Conservation (phyloP, 1,140 invertebrate species). For the Andrena cerasifolii region DNA sequence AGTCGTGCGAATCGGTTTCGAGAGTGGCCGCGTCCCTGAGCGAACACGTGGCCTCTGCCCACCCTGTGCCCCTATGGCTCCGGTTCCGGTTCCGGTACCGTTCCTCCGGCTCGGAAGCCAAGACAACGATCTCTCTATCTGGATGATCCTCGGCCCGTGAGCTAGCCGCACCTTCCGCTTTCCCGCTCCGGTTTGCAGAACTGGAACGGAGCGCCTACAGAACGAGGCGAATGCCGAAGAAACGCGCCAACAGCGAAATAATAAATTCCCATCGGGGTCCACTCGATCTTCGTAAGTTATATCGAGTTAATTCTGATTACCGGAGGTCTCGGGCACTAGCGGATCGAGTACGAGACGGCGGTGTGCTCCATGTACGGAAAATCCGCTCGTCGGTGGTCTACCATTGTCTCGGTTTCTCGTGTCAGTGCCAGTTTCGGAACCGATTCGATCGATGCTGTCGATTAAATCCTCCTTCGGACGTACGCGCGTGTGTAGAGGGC, state of each 20-base stretch:
- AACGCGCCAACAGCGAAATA: neutral
- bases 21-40: slow-evolving; percentile 52
- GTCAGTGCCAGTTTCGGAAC: slow-evolving; percentile 61
- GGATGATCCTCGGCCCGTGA: too few relatives aligned
- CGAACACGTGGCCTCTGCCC: slow-evolving; percentile 35
- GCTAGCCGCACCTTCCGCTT: neutral
- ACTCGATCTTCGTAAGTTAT: slow-evolving; percentile 13
- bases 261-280: slow-evolving; percentile 20
- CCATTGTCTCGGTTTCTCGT: slow-evolving; percentile 64
- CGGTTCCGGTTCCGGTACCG: slow-evolving; percentile 19
- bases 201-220: neutral
- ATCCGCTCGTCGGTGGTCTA: slow-evolving; percentile 62
- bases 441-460: slow-evolving; percentile 60
- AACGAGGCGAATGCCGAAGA: neutral
- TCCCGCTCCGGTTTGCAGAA: neutral
- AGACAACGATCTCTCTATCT: slow-evolving; percentile 13
- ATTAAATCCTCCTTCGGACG: slow-evolving; percentile 61
- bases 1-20: slow-evolving; percentile 74
- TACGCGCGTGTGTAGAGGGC: neutral
- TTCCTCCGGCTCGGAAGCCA: neutral
- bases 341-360: slow-evolving; percentile 3
- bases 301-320: slow-evolving; percentile 46
- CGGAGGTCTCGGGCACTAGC: slow-evolving; percentile 30
- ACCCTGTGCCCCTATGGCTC: neutral
- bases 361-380: slow-evolving; percentile 58